Evolutionary conservation across 2,113 vertebrate genomes (phyloP), one percentile per base, ranked within the genome.

Genomic region (Strix aluco): DNA sequence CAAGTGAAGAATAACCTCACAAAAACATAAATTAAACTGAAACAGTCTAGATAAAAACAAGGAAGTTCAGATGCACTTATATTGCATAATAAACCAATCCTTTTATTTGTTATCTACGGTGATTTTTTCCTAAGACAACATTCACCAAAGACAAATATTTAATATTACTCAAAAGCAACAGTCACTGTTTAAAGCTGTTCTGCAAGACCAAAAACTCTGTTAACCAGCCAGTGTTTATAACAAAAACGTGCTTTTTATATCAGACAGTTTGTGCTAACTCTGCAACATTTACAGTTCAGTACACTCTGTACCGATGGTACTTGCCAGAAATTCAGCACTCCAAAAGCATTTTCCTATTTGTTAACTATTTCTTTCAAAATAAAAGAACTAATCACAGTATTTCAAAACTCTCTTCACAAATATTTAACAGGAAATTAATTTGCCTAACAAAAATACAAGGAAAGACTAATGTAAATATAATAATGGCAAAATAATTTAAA

Each of bases 241-340:
- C 72, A 96, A 96, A 97, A 96, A 95, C 86, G 81, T 96, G 95
- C 81, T 94, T 97, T 97, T 97, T 96, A 77, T 90, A 96, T 81
- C 94, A 96, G 97, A 38, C 69, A 54, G 73, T 97, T 96, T 97
- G 96, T 91, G 93, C 96, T 97, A 94, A 97, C 95, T 96, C 92
- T 78, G 91, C 93, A 97, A 92, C 90, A 97, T 96, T 97, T 94
- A 72, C 66, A 97, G 94, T 95, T 97, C 94, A 94, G 95, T 96
- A 98, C 96, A 96, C 97, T 91, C 74, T 96, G 96, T 97, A 96
- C 96, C 73, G 11, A 49, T 16, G 10, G 72, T 42, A 95, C 96
- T 95, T 97, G 97, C 93, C 96, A 97, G 95, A 96, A 97, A 96
- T 58, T 62, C 86, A 2, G 82, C 71, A 44, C 91, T 97, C 86